Evolutionary conservation across 2,888 invertebrate species (phyloP).

Genomic region (Fissipunctia ypsillon): DNA sequence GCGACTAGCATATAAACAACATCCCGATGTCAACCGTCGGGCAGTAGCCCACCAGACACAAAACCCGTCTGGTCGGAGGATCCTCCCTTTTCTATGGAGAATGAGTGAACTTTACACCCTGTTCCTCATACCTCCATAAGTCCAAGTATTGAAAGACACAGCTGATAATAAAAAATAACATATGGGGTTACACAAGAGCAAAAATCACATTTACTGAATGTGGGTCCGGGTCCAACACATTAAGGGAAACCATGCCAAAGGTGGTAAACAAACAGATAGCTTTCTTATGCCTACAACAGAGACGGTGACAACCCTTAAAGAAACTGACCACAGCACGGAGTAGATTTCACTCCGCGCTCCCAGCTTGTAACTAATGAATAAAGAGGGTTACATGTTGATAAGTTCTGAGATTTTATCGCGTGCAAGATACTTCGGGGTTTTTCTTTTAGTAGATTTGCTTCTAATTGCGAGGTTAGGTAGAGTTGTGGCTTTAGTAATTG

Average conservation of each 20-base stretch:
- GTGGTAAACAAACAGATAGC: not conserved
- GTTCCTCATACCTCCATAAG: no score
- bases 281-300: not conserved
- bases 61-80: no score
- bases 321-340: conserved; percentile 36
- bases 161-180: not conserved
- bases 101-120: no score
- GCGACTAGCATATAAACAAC: no score
- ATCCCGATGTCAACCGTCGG: no score
- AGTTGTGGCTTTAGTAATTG: conserved; percentile 16
- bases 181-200: not conserved
- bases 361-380: conserved; percentile 58
- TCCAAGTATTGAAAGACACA: not conserved
- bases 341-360: conserved; percentile 48
- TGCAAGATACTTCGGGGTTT: conserved; percentile 40
- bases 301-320: conserved; percentile 27
- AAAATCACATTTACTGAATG: not conserved
- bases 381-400: conserved; percentile 55
- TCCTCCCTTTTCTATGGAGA: no score
- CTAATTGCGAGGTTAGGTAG: conserved; percentile 7
- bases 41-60: no score
- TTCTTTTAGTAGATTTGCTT: conserved; percentile 42
- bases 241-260: not conserved
- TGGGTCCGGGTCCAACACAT: not conserved
- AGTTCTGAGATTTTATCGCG: conserved; percentile 51